Percentiles rank a stretch among this genome's conserved stretches.
Evolutionary conservation across 2,113 vertebrate species (phyloP).

Genomic region (Periophthalmus modestus): DNA sequence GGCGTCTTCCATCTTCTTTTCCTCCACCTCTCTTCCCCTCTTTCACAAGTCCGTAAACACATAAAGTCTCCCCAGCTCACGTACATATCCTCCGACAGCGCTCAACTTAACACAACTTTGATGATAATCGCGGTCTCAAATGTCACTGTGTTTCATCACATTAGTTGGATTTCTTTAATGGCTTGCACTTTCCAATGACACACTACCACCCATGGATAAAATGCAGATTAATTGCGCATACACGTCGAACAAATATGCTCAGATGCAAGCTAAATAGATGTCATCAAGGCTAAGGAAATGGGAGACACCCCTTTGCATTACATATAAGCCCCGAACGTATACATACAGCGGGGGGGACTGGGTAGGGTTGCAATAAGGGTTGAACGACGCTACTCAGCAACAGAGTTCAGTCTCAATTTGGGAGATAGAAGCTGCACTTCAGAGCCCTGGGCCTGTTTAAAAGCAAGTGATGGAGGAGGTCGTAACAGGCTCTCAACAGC

Average conservation of each 20-base stretch:
- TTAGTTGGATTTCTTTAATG: slow-evolving; percentile 3
- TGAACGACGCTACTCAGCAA: slow-evolving; percentile 38
- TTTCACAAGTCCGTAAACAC: slow-evolving; percentile 24
- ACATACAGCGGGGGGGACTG: slow-evolving; percentile 9
- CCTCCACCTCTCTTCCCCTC: slow-evolving; percentile 15
- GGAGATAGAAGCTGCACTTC: slow-evolving; percentile 34
- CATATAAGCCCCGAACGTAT: slow-evolving; percentile 1
- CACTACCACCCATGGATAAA: not conserved
- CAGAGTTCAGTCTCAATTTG: slow-evolving; percentile 50
- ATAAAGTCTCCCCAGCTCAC: slow-evolving; percentile 16
- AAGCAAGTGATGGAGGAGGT: slow-evolving; percentile 46
- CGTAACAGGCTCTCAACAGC: slow-evolving; percentile 35
- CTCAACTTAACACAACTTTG: slow-evolving; percentile 27
- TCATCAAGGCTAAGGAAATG: slow-evolving; percentile 4
- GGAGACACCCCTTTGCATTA: not conserved
- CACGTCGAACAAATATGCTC: not conserved
- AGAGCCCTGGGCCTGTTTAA: slow-evolving; percentile 41
- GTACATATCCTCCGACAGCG: slow-evolving; percentile 10
- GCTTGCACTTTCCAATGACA: slow-evolving; percentile 1
- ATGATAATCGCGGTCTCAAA: slow-evolving; percentile 43
- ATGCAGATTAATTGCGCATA: not conserved
- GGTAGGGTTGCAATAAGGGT: slow-evolving; percentile 20
- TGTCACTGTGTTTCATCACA: slow-evolving; percentile 20
- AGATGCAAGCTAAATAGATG: slow-evolving; percentile 11
- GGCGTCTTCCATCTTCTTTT: slow-evolving; percentile 39